A percentile compares a stretch with the other conserved stretches of the same genome.
Evolutionary conservation across 1,140 invertebrate species (phyloP).

Genomic region (Meloidogyne hapla): DNA sequence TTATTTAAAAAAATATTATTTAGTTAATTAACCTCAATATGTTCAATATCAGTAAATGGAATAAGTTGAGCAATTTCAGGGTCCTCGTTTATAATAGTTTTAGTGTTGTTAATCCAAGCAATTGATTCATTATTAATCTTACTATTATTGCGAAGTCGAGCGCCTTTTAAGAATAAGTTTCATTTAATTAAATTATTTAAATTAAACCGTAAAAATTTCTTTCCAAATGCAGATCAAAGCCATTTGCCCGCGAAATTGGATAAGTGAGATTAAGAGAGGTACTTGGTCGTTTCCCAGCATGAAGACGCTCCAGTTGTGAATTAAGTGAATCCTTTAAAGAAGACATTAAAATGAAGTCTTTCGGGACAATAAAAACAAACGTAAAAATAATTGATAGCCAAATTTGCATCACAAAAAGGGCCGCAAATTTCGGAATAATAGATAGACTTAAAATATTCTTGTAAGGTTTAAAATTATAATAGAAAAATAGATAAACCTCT

Average conservation of each 20-base stretch:
- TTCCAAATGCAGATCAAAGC: slow-evolving; percentile 55
- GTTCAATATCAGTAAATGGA: slow-evolving; percentile 40
- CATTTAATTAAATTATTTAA: background rate
- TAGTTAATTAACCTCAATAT: slow-evolving; percentile 44
- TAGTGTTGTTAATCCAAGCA: background rate
- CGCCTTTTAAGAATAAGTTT: background rate
- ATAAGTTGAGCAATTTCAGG: slow-evolving; percentile 6
- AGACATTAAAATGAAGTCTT: background rate
- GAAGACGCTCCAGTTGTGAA: slow-evolving; percentile 12
- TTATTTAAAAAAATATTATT: background rate
- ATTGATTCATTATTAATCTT: background rate
- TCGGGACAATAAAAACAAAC: slow-evolving; percentile 24
- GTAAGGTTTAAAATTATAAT: background rate
- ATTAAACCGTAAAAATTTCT: slow-evolving; percentile 55
- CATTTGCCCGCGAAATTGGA: slow-evolving; percentile 53
- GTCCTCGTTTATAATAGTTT: background rate
- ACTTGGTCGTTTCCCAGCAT: slow-evolving; percentile 13
- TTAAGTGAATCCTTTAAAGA: slow-evolving; percentile 21
- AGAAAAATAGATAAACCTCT: slow-evolving; percentile 7
- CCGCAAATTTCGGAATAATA: slow-evolving; percentile 56
- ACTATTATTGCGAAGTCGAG: background rate
- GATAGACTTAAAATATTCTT: slow-evolving; percentile 23
- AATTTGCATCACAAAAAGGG: slow-evolving; percentile 51
- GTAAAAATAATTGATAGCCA: slow-evolving; percentile 36
- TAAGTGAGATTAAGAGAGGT: slow-evolving; percentile 38